Percentiles rank a stretch among this genome's conserved stretches.
These are phyloP conservation scores for Akabosia matsudoensis DNA, from an alignment of 1,140 invertebrate species.

Conservation along the genomic window DNA sequence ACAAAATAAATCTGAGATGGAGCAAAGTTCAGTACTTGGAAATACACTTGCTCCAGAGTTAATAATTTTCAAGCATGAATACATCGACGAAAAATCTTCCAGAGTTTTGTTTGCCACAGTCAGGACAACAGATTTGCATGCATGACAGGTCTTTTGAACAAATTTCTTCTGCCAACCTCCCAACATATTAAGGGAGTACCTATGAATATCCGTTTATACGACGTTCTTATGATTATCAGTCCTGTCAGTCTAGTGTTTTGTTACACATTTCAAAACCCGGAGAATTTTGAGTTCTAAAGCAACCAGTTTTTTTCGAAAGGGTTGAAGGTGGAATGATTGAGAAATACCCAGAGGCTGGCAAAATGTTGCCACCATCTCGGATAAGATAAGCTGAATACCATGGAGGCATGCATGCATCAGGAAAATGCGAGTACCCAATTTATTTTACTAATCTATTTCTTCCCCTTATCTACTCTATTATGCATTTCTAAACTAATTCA, in stretches of 20 bases:
- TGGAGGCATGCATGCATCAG: background rate
- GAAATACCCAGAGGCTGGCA: conserved; percentile 21
- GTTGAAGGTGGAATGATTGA: background rate
- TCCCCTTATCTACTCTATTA: too few relatives aligned
- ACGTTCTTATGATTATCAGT: background rate
- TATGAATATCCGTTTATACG: too few relatives aligned
- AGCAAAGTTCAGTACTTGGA: background rate
- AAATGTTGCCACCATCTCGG: background rate
- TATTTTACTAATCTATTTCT: background rate
- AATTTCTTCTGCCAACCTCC: too few relatives aligned
- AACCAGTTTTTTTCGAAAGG: background rate
- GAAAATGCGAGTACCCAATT: background rate
- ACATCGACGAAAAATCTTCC: background rate
- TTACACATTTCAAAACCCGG: conserved; percentile 19
- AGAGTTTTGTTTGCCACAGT: too few relatives aligned
- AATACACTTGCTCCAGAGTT: background rate
- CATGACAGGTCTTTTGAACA: conserved; percentile 19
- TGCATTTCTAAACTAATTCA: too few relatives aligned
- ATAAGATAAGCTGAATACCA: conserved; percentile 6
- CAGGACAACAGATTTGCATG: background rate
- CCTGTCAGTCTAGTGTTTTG: conserved; percentile 18
- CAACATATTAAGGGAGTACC: too few relatives aligned
- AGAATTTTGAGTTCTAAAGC: background rate
- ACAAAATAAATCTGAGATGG: background rate
- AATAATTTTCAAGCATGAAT: background rate